Percentiles rank a stretch among this genome's conserved stretches.
Conservation (phyloP, 2,113 vertebrate species). For the Gallinago media region DNA sequence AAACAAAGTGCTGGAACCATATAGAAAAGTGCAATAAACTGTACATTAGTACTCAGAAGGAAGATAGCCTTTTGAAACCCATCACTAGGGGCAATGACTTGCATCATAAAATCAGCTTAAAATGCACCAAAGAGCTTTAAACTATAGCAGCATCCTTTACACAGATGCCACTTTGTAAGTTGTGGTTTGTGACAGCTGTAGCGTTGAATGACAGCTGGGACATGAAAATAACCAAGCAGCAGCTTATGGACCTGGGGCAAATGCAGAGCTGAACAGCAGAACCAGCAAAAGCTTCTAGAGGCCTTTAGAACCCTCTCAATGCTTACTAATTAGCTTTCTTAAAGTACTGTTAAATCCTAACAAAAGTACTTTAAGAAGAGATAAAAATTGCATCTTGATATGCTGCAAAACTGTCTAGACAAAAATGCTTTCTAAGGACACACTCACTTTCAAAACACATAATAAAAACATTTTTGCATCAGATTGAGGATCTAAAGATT, state of each 20-base stretch:
- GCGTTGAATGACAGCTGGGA: conserved; percentile 23
- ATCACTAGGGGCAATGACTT: not conserved
- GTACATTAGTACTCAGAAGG: not conserved
- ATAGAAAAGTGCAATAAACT: conserved; percentile 20
- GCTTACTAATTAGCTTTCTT: not conserved
- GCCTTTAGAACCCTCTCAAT: not conserved
- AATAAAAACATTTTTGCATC: not conserved
- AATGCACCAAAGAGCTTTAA: not conserved
- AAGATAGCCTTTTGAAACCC: not conserved
- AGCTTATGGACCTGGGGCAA: not conserved
- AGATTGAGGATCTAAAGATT: not conserved
- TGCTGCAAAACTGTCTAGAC: not conserved
- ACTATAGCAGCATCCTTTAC: conserved; percentile 4
- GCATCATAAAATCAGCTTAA: conserved; percentile 54
- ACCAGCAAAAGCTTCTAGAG: not conserved
- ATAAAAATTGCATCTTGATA: not conserved
- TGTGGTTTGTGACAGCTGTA: conserved; percentile 47
- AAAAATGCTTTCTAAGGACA: not conserved
- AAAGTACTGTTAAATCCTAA: not conserved
- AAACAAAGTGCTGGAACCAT: not conserved
- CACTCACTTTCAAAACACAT: not conserved
- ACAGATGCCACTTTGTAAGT: conserved; percentile 17
- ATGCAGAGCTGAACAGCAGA: not conserved
- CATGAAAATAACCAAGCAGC: not conserved
- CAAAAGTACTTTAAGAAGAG: not conserved